These are phyloP conservation scores for Phalanger gymnotis DNA, from an alignment of 2,797 vertebrate species.

Conservation along the genomic window DNA sequence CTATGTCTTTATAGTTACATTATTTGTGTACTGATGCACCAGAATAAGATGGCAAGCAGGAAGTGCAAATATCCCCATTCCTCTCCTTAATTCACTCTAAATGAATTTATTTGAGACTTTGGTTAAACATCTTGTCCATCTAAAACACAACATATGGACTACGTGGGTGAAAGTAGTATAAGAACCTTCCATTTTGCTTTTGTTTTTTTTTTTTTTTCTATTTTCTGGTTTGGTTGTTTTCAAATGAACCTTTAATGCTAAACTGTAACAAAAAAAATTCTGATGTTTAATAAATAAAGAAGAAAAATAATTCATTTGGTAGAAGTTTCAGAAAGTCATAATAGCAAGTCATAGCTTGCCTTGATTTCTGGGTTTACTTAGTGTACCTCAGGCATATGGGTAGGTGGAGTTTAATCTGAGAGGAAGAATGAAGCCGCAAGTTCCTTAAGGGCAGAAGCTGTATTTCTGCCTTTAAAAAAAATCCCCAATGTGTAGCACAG, in stretches of 20 bases:
- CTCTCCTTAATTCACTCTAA: constrained; percentile 36
- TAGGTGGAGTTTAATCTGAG: neutral
- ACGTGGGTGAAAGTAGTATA: constrained; percentile 57
- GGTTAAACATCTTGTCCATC: constrained; percentile 57
- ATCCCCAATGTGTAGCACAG: neutral
- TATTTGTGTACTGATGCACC: neutral
- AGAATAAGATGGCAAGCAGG: neutral
- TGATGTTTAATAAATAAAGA: constrained; percentile 27
- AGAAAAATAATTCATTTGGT: neutral
- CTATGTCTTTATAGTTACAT: neutral
- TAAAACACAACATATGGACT: constrained; percentile 57
- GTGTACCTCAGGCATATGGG: neutral
- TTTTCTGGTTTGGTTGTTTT: constrained; percentile 54
- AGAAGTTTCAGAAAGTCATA: constrained; percentile 8
- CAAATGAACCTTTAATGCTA: constrained; percentile 63
- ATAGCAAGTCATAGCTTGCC: neutral
- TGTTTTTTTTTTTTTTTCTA: neutral
- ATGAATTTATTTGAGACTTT: constrained; percentile 65
- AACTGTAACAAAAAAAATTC: constrained; percentile 7
- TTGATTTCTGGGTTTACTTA: neutral
- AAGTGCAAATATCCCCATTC: constrained; percentile 30
- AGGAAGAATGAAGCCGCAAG: neutral
- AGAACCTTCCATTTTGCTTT: constrained; percentile 40
- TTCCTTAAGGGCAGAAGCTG: neutral
- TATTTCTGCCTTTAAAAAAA: neutral